Base-by-base conservation (phyloP, 2,113 vertebrate species). In the Istiophorus platypterus region DNA sequence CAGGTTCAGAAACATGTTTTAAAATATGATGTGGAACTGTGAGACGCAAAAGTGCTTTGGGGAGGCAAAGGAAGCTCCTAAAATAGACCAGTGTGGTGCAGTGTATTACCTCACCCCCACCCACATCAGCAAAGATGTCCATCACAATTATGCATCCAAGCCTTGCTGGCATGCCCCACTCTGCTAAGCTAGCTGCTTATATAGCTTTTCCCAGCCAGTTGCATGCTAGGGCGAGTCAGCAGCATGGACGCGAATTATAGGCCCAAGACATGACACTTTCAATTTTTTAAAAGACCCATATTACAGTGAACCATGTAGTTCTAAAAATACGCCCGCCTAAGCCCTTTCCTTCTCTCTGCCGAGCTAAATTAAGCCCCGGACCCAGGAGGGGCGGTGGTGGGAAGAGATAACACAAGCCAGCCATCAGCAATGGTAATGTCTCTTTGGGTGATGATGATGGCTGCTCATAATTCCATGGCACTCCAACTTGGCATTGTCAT, bases 101-200 rank as follows among this genome's bases (percentile, higher is more conserved):
- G 77, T 65, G 82, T 80, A 92, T 92, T 93, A 91, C 91, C 85
- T 89, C 92, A 93, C 86, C 76, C 82, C 64, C 82, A 77, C 77
- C 88, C 82, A 84, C 85, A 88, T 91, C 87, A 88, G 89, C 89
- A 89, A 87, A 92, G 72, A 52, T 88, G 90, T 90, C 90, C 76
- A 83, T 94, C 91, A 92, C 59, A 75, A 78, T 88, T 82, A 69
- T 73, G 79, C 76, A 81, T 73, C 72, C 82, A 85, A 90, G 79
- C 80, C 68, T 67, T 18, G 76, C 84, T 85, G 91, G 90, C 90
- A 72, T 85, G 72, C 63, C 62, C 81, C 74, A 68, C 85, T 86
- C 85, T 72, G 67, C 75, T 79, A 84, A 52, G 82, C 86, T 82
- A 76, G 65, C 80, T 8, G 73, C 18, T 15, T 45, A 74, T 59